Evolutionary conservation across 2,113 vertebrate species (phyloP).

Genomic region (Neodontobutis hainanensis): DNA sequence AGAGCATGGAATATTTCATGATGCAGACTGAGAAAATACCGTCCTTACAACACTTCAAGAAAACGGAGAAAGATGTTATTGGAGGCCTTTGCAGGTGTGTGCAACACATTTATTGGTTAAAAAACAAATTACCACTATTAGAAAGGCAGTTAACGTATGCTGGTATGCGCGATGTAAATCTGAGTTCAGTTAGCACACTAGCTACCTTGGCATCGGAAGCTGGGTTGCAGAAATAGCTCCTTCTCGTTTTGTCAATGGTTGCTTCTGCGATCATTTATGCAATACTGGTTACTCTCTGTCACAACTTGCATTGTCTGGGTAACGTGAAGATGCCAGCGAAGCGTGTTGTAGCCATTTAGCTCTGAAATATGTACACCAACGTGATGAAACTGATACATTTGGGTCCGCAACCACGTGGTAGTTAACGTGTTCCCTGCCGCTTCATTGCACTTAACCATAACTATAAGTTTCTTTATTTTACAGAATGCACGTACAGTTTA

Average conservation of each 20-base stretch:
- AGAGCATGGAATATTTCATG: constrained; percentile 93
- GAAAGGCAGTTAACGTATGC: constrained; percentile 14
- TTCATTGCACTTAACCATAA: constrained; percentile 5
- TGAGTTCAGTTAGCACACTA: constrained; percentile 57
- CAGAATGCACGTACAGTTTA: background rate
- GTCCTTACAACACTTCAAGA: constrained; percentile 89
- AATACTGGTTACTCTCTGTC: rapidly evolving
- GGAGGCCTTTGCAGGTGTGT: constrained; percentile 90
- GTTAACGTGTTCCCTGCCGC: constrained; percentile 47
- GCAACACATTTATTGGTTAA: background rate
- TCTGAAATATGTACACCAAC: constrained; percentile 37
- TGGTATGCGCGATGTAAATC: constrained; percentile 29
- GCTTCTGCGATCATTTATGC: background rate
- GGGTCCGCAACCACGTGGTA: constrained; percentile 74
- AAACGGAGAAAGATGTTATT: constrained; percentile 91
- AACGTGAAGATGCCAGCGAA: rapidly evolving
- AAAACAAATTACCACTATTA: background rate
- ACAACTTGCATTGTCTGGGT: rapidly evolving
- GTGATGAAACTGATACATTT: constrained; percentile 52
- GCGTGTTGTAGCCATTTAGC: background rate
- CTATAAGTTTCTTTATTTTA: background rate
- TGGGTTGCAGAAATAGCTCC: constrained; percentile 40
- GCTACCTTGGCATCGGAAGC: constrained; percentile 41
- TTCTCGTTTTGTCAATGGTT: constrained; percentile 15
- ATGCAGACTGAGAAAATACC: constrained; percentile 89